Evolutionary conservation across 2,888 invertebrate genomes (phyloP), one percentile per base, ranked within the genome.

Genomic region (Eristalinus sepulchralis): DNA sequence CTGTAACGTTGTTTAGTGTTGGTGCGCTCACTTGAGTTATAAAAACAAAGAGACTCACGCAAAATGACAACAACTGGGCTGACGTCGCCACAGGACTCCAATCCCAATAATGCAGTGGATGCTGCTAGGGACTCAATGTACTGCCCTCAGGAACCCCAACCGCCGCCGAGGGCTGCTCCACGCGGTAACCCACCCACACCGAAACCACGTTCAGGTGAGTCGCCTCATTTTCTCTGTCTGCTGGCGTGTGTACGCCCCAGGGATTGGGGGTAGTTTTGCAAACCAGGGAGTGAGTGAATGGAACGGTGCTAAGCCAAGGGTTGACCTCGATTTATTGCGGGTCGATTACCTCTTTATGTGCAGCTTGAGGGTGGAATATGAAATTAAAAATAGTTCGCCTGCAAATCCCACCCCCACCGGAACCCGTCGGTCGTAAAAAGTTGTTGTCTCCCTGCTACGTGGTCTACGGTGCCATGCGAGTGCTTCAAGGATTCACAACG

Each of bases 181-280:
- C 91, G 92, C 83, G 89, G 87, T 86, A 89, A 89, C 88, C 90
- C 90, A 85, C 93, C 93, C 89, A 92, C 92, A 79, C 92, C 92
- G 81, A 93, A 92, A 88, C 93, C 93, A 62, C 91, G 93, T 87
- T 91, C 91, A 91, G 91, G 90, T 92, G 91, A 90, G 88, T 78
- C 81, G 39, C n/a, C 59, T 47, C 34, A 22, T 4, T 4, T 55
- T 47, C 6, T 53, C 13, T 17, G 31, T 31, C 39, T 53, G 63
- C 17, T 31, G 24, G 22, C 31, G 27, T 20, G 4, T 20, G 11
- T 59, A 24, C 17, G 34, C 60, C 20, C 31, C 22, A 31, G 17
- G 76, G 57, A 67, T 63, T 72, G 68, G 68, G 67, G 59, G 67
- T 72, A 82, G 59, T 73, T 72, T 68, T 72, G 22, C 39, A 72